Evolutionary conservation across 2,888 invertebrate genomes (phyloP).

Genomic region (Stegophylla sp.): DNA sequence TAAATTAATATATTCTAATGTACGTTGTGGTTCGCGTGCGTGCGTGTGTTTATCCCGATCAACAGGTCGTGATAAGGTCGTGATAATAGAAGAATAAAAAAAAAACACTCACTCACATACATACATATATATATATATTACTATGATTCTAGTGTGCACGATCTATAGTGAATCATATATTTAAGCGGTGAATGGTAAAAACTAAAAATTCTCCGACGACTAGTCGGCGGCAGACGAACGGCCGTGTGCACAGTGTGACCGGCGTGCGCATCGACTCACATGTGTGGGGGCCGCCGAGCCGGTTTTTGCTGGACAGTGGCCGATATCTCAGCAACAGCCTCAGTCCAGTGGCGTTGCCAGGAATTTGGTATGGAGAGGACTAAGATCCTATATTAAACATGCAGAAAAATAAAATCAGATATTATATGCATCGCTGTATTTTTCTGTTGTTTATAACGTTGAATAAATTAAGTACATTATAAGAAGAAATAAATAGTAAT

Average conservation of each 20-base stretch:
- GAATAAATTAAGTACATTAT: too few relatives aligned
- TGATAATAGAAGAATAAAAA: conserved; percentile 44
- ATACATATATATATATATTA: conserved; percentile 3
- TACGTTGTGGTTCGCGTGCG: neutral
- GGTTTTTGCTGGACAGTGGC: neutral
- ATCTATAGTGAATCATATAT: neutral
- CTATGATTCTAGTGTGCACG: neutral
- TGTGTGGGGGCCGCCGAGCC: conserved; percentile 31
- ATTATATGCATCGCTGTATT: too few relatives aligned
- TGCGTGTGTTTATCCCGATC: conserved; percentile 36
- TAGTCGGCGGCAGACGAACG: neutral
- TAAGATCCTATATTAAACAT: too few relatives aligned
- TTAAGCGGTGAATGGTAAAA: neutral
- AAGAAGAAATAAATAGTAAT: too few relatives aligned
- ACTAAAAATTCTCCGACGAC: conserved; percentile 25
- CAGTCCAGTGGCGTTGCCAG: too few relatives aligned
- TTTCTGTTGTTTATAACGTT: too few relatives aligned
- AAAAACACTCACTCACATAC: too few relatives aligned
- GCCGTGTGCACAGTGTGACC: conserved; percentile 48
- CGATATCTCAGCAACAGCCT: too few relatives aligned
- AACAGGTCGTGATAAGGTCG: conserved; percentile 55
- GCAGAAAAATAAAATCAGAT: too few relatives aligned
- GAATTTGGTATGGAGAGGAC: too few relatives aligned
- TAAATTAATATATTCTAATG: too few relatives aligned
- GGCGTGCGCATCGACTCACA: conserved; percentile 21